These are phyloP conservation scores for Protula sp. DNA, from an alignment of 2,888 invertebrate genomes.

Conservation along the genomic window DNA sequence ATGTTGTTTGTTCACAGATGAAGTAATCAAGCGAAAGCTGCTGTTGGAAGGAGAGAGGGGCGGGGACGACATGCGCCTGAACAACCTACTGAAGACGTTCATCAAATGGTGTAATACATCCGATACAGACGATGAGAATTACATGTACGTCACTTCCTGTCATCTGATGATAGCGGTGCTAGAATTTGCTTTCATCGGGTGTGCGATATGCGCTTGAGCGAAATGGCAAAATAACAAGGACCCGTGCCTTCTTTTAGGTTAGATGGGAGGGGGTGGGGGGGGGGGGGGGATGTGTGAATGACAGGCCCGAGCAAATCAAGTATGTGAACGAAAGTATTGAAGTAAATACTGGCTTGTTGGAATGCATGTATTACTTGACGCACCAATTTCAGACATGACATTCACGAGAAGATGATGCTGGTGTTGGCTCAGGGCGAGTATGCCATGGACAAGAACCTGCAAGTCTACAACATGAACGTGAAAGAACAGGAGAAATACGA, in stretches of 20 bases:
- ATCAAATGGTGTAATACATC: conserved; percentile 51
- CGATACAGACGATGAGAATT: conserved; percentile 46
- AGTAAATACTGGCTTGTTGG: too few species aligned
- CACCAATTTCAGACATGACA: conserved; percentile 49
- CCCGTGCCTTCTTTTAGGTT: too few species aligned
- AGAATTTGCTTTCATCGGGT: too few species aligned
- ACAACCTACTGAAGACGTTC: conserved; percentile 72
- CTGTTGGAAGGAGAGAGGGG: conserved; percentile 96
- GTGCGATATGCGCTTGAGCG: too few species aligned
- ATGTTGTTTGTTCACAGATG: too few species aligned
- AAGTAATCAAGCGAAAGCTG: conserved; percentile 82
- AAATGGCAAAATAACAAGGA: too few species aligned
- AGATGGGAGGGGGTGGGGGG: too few species aligned
- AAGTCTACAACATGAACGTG: conserved; percentile 75
- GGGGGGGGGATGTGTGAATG: too few species aligned
- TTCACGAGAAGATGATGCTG: conserved; percentile 74
- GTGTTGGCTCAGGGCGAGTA: conserved; percentile 84
- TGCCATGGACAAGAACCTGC: conserved; percentile 75
- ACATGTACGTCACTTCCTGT: too few species aligned
- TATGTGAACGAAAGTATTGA: too few species aligned
- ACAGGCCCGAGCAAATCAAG: too few species aligned
- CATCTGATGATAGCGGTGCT: too few species aligned
- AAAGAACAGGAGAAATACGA: conserved; percentile 79
- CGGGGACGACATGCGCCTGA: conserved; percentile 86
- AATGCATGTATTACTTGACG: background rate